Conservation (phyloP, 2,797 vertebrate genomes). For the Hapalemur alaotrensis region DNA sequence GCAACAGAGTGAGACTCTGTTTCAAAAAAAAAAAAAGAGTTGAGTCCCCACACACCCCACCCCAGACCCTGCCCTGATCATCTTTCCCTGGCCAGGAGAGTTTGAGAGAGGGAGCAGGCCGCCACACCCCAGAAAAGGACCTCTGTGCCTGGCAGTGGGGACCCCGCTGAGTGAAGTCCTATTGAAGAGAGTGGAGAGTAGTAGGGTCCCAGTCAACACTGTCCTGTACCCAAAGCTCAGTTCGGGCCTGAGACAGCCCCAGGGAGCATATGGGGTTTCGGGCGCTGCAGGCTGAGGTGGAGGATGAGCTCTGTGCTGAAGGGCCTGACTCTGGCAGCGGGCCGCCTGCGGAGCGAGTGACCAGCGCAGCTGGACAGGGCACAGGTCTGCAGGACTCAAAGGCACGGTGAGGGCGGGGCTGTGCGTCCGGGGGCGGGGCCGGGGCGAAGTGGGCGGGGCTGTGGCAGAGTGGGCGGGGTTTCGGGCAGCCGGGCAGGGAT, state of each 20-base stretch:
- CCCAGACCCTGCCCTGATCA: neutral
- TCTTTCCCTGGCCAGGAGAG: neutral
- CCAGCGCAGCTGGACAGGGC: fast-evolving
- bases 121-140: neutral
- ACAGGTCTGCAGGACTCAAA: fast-evolving
- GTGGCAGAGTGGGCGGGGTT: too few relatives aligned
- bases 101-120: neutral
- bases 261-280: neutral
- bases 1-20: too few relatives aligned
- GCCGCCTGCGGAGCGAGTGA: fast-evolving
- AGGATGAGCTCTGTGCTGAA: neutral
- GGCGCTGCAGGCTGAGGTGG: neutral
- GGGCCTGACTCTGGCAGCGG: neutral
- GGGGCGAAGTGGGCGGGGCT: neutral
- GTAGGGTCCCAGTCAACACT: neutral
- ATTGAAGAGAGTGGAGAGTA: neutral
- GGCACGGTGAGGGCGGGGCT: neutral
- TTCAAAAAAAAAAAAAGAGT: neutral
- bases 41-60: neutral
- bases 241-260: neutral
- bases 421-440: neutral
- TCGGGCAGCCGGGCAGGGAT: fast-evolving
- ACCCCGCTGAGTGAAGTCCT: neutral
- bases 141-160: neutral
- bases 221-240: neutral